Base-by-base conservation (phyloP, 2,113 vertebrate species). In the rabbit (Oryctolagus cuniculus) region DNA sequence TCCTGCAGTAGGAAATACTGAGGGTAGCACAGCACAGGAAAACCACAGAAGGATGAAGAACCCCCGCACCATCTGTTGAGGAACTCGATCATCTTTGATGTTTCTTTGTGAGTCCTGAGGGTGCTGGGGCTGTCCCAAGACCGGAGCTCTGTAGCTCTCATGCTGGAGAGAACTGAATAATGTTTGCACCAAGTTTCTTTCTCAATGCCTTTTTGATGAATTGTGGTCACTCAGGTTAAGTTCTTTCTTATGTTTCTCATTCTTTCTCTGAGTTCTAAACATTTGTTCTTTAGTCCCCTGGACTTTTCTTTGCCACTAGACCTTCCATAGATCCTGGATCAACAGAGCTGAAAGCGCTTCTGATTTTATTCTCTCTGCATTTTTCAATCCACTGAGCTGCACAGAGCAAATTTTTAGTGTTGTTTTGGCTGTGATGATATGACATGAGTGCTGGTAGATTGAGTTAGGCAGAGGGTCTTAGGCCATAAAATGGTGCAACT, bases 41-140 rank as follows among this genome's bases (percentile, higher is more conserved):
- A 3, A 97, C 97, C 97, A 98, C 9, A 97, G 93, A 19, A 98
- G 97, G 85, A 98, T 91, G 44, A 97, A 98, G 96, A 98, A 98
- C 0, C 95, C 96, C 58, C 89, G 90, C 1, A 97, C 49, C 97
- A 98, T 97, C 97, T 98, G 97, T 83, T 97, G 86, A 98, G 94
- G 93, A 98, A 98, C 58, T 98, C 98, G 1, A 98, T 69, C 0
- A 98, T 98, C 64, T 98, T 97, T 0, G 98, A 97, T 51, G 97
- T 98, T 70, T 97, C 91, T 93, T 98, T 98, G 87, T 98, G 98
- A 67, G 96, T 97, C 6, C 97, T 95, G 12, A 98, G 98, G 0
- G 92, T n/a, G 19, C 97, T 98, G 93, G 97, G 97, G 12, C 96
- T 98, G 17, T 98, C 97, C 6, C 92, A 95, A 70, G 79, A 96